Conservation (phyloP, 1,140 invertebrate species). For the Contarinia nasturtii region DNA sequence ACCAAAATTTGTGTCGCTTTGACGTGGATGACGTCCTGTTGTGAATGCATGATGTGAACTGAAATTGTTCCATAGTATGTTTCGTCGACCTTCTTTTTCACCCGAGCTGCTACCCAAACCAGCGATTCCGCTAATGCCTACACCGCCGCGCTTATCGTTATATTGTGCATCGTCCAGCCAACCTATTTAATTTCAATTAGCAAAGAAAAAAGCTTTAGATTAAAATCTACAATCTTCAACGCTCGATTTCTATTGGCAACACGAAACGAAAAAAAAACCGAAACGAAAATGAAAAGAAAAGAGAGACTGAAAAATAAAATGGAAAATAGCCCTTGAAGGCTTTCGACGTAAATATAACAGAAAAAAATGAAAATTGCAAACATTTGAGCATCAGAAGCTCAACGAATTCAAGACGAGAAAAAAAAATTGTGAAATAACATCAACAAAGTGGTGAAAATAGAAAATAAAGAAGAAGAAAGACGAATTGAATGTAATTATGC, state of each 20-base stretch:
- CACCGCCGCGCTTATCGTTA: conserved; percentile 15
- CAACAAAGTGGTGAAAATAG: neutral
- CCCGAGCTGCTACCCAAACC: neutral
- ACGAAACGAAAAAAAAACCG: no score
- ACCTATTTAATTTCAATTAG: conserved; percentile 10
- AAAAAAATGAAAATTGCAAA: no score
- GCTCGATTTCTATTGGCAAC: no score
- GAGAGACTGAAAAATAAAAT: no score
- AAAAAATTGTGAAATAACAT: conserved; percentile 5
- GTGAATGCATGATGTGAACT: conserved; percentile 61
- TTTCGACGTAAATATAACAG: no score
- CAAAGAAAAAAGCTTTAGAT: neutral
- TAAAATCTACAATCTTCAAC: neutral
- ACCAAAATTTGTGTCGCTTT: conserved; percentile 23
- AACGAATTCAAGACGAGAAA: conserved; percentile 4
- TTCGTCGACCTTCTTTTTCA: conserved; percentile 21
- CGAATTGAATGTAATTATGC: neutral
- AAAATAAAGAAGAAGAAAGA: neutral
- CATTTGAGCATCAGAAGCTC: no score
- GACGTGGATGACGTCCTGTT: conserved; percentile 41
- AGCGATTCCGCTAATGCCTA: no score
- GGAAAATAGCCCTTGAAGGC: no score
- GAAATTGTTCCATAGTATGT: conserved; percentile 37
- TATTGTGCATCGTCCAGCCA: conserved; percentile 16
- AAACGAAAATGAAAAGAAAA: neutral